Evolutionary conservation across 2,888 invertebrate species (phyloP), one percentile per base, ranked within the genome.

Genomic region (Rhodophaea formosa): DNA sequence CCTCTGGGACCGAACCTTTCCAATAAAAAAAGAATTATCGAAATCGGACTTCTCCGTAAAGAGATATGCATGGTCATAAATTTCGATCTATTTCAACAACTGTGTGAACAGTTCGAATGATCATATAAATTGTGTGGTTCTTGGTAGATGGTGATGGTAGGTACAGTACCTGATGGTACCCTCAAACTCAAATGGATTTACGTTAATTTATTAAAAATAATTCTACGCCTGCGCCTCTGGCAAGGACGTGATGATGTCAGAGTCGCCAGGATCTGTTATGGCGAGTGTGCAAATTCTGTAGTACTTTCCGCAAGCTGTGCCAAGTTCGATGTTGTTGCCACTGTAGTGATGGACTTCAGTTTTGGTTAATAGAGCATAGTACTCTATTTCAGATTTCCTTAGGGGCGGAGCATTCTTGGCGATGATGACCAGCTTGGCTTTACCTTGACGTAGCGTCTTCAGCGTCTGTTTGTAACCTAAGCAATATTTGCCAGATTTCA

Each of bases 261-360:
- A 98, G 90, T 98, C 98, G 74, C 99, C 99, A 78, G 99, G 98
- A 86, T 99, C 99, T 43, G 99, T 99, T 83, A 99, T 99, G 58
- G 98, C 98, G 77, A 99, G 94, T 58, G 98, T 98, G 92, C 99
- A 98, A 46, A 99, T 99, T 75, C 99, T 93, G 95, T 99, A 99
- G 91, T 99, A 99, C 93, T 98, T 99, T 88, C 99, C 99, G 80
- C 99, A 99, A 16, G 99, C 99, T 59, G 99, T 99, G 70, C 99
- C 99, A 73, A 99, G 93, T 90, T 99, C 99, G 77, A 99, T 99
- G 90, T 99, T 99, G 93, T 98, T 99, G 56, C 99, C 99, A 67
- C 97, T 96, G 93, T 99, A 99, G 86, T 99, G 99, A 86, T 99
- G 99, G 53, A 99, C 99, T 68, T 99, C 99, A 60, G 99, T 99